Base-by-base conservation (phyloP, 2,113 vertebrate genomes). In the Paracanthobrama guichenoti region DNA sequence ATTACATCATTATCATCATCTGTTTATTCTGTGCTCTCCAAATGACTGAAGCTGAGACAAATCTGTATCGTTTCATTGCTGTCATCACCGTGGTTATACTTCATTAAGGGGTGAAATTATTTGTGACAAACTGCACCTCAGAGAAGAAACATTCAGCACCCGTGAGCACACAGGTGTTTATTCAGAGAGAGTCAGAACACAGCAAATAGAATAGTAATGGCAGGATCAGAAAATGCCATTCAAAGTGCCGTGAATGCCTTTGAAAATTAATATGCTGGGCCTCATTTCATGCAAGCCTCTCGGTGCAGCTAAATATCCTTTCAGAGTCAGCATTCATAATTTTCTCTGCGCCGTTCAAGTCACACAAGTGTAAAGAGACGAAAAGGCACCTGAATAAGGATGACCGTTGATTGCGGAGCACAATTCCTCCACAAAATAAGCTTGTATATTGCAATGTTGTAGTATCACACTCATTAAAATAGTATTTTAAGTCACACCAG, bases 181-280 rank as follows among this genome's bases (percentile, higher is more conserved):
- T 57, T 71, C 79, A 67, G 48, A 57, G 26, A 18, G 24, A 67
- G 78, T 80, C 78, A 35, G 44, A 67, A 66, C 48, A 55, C 24
- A 71, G 66, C 64, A 82, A 71, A 82, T 81, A 81, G 66, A 81
- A 81, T 26, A 71, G 28, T n/a, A 81, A 81, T 81, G 44, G 79
- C 26, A 16, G 42, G 60, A 50, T 81, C 35, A 67, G 79, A 24
- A 55, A 55, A 82, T 82, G 79, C 48, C 64, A 81, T 81, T 81
- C 46, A 71, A n/a, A 55, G 66, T 13, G 0, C 66, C 28, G 11
- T 82, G 79, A 82, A 57, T 42, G 79, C 31, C 28, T 82, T 50
- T 57, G 66, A 82, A 82, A 82, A 82, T 82, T 53, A 82, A 71
- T 71, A 82, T 57, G 48, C 79, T 18, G 79, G 64, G 48, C 31